phyloP scores from a whole-genome alignment of 2,797 vertebrate species.

The Linurgus olivaceus region DNA sequence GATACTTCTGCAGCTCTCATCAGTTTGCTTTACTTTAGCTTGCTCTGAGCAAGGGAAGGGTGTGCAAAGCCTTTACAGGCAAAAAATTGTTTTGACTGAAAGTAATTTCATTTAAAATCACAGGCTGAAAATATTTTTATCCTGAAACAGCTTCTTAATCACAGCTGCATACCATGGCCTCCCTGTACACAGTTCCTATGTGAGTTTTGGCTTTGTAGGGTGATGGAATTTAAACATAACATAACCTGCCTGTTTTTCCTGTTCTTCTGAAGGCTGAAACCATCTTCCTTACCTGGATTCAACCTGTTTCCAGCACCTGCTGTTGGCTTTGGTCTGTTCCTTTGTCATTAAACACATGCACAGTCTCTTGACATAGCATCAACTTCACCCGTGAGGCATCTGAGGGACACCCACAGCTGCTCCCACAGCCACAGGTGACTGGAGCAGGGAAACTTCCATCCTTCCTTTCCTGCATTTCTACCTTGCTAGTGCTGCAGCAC shows the following conservation, averaged over 20 bases:
- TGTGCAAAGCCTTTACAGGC: not conserved
- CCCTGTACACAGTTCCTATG: not conserved
- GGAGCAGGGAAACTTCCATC: not conserved
- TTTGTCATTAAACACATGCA: not conserved
- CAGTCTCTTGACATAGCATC: not conserved
- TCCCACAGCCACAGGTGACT: not conserved
- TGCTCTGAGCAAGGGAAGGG: not conserved
- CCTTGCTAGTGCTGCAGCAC: not conserved
- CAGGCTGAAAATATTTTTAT: not conserved
- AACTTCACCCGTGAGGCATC: not conserved
- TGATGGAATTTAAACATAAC: not conserved
- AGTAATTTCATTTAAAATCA: not conserved
- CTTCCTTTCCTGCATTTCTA: not conserved
- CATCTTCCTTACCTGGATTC: not conserved
- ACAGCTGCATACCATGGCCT: not conserved
- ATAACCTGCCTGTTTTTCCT: not conserved
- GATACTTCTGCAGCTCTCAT: not conserved
- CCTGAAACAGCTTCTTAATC: not conserved
- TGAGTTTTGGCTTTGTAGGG: accelerated
- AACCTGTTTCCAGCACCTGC: not conserved
- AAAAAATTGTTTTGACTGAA: not conserved
- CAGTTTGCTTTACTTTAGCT: not conserved
- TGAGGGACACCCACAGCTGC: not conserved
- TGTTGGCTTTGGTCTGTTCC: not conserved
- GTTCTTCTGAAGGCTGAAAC: not conserved